Percentiles rank a stretch among this genome's conserved stretches.
These are phyloP conservation scores for Ceramica pisi DNA, from an alignment of 2,888 invertebrate species.

Conservation along the genomic window DNA sequence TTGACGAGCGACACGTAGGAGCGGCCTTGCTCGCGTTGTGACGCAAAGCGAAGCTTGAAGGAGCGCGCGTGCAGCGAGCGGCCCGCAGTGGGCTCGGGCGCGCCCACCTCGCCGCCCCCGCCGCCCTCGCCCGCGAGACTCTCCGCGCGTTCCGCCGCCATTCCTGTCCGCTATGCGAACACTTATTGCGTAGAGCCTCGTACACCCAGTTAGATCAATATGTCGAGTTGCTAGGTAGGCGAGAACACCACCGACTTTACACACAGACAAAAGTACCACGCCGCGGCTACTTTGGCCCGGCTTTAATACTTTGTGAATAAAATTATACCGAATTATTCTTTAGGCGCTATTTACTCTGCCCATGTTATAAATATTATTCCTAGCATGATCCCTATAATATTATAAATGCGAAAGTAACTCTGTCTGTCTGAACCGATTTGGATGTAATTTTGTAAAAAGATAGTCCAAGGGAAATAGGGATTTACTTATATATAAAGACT, in stretches of 20 bases:
- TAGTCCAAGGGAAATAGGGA: too few relatives aligned
- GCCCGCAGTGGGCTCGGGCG: slow-evolving; percentile 30
- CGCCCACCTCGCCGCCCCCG: slow-evolving; percentile 34
- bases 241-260: not conserved
- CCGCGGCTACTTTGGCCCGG: not conserved
- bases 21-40: slow-evolving; percentile 84
- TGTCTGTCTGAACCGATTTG: too few relatives aligned
- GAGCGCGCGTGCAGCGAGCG: slow-evolving; percentile 70
- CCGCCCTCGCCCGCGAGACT: not conserved
- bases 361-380: too few relatives aligned
- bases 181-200: not conserved
- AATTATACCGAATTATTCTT: not conserved
- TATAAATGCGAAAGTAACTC: too few relatives aligned
- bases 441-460: too few relatives aligned
- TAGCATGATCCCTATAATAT: too few relatives aligned
- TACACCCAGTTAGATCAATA: slow-evolving; percentile 38
- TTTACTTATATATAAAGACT: too few relatives aligned
- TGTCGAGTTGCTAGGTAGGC: slow-evolving; percentile 45
- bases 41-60: slow-evolving; percentile 85
- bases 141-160: slow-evolving; percentile 30
- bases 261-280: not conserved
- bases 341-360: too few relatives aligned
- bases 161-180: not conserved
- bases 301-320: not conserved
- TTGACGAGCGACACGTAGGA: slow-evolving; percentile 82